Percentiles rank a stretch among this genome's conserved stretches.
These are phyloP conservation scores for Laspeyria flexula DNA, from an alignment of 2,888 invertebrate species.

Conservation along the genomic window DNA sequence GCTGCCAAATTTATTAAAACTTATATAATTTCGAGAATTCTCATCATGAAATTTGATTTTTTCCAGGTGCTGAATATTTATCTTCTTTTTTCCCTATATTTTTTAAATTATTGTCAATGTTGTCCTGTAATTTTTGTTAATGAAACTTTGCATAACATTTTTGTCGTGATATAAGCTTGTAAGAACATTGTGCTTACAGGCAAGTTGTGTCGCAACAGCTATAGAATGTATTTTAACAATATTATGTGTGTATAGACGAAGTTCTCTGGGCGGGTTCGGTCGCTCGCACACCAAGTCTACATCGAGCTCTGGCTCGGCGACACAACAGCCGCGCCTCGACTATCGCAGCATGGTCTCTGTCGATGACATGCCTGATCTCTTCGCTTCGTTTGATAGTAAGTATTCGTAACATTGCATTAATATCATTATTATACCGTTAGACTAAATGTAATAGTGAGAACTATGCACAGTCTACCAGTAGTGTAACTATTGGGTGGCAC, in stretches of 20 bases:
- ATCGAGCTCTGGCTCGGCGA: slow-evolving; percentile 80
- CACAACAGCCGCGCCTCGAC: slow-evolving; percentile 92
- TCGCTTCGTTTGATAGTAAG: slow-evolving; percentile 97
- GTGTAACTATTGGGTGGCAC: too few relatives aligned
- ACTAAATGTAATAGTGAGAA: too few relatives aligned
- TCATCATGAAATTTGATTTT: slow-evolving; percentile 23
- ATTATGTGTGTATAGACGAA: slow-evolving; percentile 87
- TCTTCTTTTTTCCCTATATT: slow-evolving; percentile 12
- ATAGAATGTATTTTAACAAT: slow-evolving; percentile 4
- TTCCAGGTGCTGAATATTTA: slow-evolving; percentile 37
- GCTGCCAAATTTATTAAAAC: slow-evolving; percentile 9
- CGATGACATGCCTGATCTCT: slow-evolving; percentile 97
- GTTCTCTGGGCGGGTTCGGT: slow-evolving; percentile 94
- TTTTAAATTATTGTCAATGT: not conserved
- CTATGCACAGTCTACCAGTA: too few relatives aligned
- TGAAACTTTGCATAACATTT: not conserved
- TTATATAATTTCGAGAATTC: slow-evolving; percentile 7
- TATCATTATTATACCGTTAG: too few relatives aligned
- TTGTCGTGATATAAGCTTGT: not conserved
- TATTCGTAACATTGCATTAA: slow-evolving; percentile 45
- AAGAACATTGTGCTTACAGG: not conserved
- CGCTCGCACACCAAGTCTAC: slow-evolving; percentile 89
- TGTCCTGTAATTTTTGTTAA: not conserved
- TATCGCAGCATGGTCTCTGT: slow-evolving; percentile 97
- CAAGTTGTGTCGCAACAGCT: not conserved